Evolutionary conservation across 2,113 vertebrate genomes (phyloP).

Genomic region (Sterna hirundo): DNA sequence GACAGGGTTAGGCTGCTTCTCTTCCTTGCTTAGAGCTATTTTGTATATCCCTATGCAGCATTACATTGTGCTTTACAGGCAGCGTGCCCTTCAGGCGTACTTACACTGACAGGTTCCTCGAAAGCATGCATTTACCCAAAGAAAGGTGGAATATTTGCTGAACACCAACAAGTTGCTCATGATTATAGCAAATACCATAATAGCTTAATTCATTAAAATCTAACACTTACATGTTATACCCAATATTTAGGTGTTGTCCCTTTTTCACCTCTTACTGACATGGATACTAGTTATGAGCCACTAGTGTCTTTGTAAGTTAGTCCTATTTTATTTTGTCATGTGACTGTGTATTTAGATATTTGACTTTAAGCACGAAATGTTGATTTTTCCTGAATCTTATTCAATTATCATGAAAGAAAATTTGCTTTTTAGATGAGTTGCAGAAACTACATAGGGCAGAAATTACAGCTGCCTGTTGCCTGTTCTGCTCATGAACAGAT

Average conservation of each 20-base stretch:
- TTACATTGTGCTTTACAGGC: neutral
- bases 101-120: neutral
- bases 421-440: constrained; percentile 80
- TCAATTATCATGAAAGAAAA: neutral
- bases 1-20: neutral
- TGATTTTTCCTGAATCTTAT: neutral
- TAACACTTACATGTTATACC: neutral
- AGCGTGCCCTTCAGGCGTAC: neutral
- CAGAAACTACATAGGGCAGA: constrained; percentile 79
- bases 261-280: neutral
- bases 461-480: constrained; percentile 65
- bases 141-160: neutral
- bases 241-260: neutral
- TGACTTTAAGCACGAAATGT: neutral
- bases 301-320: neutral
- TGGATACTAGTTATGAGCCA: neutral
- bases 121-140: neutral
- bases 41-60: neutral
- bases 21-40: neutral
- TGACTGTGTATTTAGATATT: neutral
- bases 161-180: neutral
- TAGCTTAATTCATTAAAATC: neutral
- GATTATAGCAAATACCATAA: constrained; percentile 6
- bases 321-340: neutral
- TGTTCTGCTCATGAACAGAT: neutral